A percentile compares a stretch with the other conserved stretches of the same genome.
These are phyloP conservation scores for Oxystoma pomonae DNA, from an alignment of 2,888 invertebrate genomes.

Conservation along the genomic window DNA sequence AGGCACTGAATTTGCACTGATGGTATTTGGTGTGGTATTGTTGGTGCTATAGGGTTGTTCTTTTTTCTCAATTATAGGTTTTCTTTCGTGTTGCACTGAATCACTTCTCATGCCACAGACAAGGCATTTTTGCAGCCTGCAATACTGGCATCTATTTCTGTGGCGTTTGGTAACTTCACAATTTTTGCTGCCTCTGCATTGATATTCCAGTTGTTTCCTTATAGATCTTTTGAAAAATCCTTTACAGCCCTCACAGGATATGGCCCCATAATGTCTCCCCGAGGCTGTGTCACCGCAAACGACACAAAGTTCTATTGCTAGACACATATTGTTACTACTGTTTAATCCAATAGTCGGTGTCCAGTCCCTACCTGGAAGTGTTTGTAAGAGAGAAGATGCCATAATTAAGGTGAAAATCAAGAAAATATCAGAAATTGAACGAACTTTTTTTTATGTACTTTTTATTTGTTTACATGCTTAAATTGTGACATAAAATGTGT, in stretches of 20 bases:
- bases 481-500: too few species aligned
- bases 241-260: constrained; percentile 63
- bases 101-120: constrained; percentile 98
- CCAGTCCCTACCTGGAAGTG: too few species aligned
- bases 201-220: constrained; percentile 89
- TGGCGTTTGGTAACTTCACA: constrained; percentile 99
- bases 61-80: constrained; percentile 73
- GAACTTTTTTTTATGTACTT: too few species aligned
- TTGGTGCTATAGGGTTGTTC: constrained; percentile 38
- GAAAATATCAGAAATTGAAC: too few species aligned
- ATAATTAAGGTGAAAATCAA: too few species aligned
- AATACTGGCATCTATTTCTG: constrained; percentile 97
- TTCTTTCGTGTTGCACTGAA: constrained; percentile 96
- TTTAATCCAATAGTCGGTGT: too few species aligned
- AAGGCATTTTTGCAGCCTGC: constrained; percentile 94
- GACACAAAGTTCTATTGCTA: constrained; percentile 82
- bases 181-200: constrained; percentile 92
- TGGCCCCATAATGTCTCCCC: constrained; percentile 91
- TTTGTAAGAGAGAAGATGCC: too few species aligned
- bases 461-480: too few species aligned
- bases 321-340: constrained; percentile 51
- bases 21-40: constrained; percentile 36
- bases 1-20: constrained; percentile 34
- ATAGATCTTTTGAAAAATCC: constrained; percentile 28
- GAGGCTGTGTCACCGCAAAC: constrained; percentile 96